phyloP scores from a whole-genome alignment of 2,113 vertebrate genomes.

The Hypanus sabinus region DNA sequence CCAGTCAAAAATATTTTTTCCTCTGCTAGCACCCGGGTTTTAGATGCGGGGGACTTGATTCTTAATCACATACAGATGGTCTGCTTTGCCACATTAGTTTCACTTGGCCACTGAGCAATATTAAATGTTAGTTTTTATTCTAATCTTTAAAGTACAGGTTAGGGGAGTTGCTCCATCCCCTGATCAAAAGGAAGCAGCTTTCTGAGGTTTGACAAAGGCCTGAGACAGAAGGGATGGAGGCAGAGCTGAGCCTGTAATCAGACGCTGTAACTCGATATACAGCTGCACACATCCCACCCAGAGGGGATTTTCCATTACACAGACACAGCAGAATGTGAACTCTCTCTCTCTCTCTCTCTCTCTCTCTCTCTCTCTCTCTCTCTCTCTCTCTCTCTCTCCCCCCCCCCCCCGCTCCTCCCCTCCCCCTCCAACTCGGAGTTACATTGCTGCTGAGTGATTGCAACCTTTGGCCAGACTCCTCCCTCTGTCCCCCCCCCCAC shows the following conservation, averaged over 20 bases:
- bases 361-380: too few species aligned
- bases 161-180: neutral
- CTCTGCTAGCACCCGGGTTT: neutral
- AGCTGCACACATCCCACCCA: conserved; percentile 59
- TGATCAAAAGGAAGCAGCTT: conserved; percentile 4
- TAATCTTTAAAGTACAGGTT: neutral
- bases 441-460: conserved; percentile 70
- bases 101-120: neutral
- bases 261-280: conserved; percentile 47
- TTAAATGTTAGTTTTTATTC: neutral
- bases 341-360: conserved; percentile 49
- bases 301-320: conserved; percentile 79
- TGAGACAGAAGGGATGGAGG: conserved; percentile 12
- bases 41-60: neutral
- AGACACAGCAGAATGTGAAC: conserved; percentile 55
- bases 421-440: conserved; percentile 39
- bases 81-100: neutral
- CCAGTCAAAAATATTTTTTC: neutral
- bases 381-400: too few species aligned
- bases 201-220: conserved; percentile 1
- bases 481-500: conserved; percentile 47
- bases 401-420: conserved; percentile 47
- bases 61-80: neutral
- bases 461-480: conserved; percentile 75
- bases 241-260: conserved; percentile 52